A percentile compares a stretch with the other conserved stretches of the same genome.
Evolutionary conservation across 2,113 vertebrate genomes (phyloP).

Genomic region (Halichoeres trimaculatus): DNA sequence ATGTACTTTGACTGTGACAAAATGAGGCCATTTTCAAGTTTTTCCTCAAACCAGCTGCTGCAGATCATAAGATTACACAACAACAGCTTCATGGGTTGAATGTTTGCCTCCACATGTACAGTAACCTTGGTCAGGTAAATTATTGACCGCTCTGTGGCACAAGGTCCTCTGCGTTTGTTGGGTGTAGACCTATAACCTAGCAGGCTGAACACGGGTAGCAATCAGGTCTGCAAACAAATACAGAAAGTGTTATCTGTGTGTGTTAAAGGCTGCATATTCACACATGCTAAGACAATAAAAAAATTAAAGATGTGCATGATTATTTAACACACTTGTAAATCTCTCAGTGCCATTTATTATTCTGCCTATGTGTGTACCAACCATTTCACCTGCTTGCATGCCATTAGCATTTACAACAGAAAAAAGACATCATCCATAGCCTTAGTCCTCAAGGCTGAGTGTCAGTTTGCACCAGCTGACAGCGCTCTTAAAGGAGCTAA

Average conservation of each 20-base stretch:
- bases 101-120: slow-evolving; percentile 67
- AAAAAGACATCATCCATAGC: neutral
- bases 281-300: neutral
- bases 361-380: neutral
- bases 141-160: slow-evolving; percentile 53
- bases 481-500: neutral
- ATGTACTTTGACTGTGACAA: slow-evolving; percentile 25
- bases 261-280: neutral
- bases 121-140: slow-evolving; percentile 70
- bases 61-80: slow-evolving; percentile 33
- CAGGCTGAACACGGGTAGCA: neutral
- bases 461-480: neutral
- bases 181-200: slow-evolving; percentile 24
- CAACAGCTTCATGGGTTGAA: slow-evolving; percentile 59
- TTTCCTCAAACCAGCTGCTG: slow-evolving; percentile 25
- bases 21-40: slow-evolving; percentile 45
- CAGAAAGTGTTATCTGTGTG: too few species aligned
- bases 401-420: slow-evolving; percentile 7
- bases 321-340: neutral
- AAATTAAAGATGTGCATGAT: neutral
- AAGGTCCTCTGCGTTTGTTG: slow-evolving; percentile 58
- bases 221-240: neutral
- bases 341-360: neutral
- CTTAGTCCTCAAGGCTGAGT: neutral
- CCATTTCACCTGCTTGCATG: slow-evolving; percentile 1